Base-by-base conservation (phyloP, 2,797 vertebrate species). In the Acrossocheilus fasciatus region DNA sequence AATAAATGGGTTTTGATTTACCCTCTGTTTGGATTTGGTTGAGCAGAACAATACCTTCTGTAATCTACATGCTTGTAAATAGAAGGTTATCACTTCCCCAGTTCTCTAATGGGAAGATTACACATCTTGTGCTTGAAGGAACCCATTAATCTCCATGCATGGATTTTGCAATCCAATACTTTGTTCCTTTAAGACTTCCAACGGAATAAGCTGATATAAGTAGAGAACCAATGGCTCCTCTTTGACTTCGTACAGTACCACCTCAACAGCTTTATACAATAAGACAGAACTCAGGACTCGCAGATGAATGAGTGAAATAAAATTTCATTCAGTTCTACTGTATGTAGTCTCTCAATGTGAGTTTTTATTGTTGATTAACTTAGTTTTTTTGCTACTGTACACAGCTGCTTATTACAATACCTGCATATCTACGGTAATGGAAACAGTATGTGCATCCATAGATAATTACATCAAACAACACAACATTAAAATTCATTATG, bases 31-130 rank as follows among this genome's bases (percentile, higher is more conserved):
- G 41, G 75, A 36, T 87, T 85, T 79, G 84, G 81, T 87, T 81
- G 23, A 75, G 72, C 66, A 45, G 39, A 83, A 87, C 76, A 85
- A 88, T 45, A 79, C 79, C 64, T 84, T 11, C n/a, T 81, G 83
- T 82, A 74, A 87, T 85, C 87, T 64, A 20, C 73, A 84, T 82
- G 68, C 78, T 76, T 86, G 81, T 87, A 88, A 89, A 90, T 83
- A 90, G 45, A 41, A 62, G 69, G 64, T 81, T 89, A 84, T 73
- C 86, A 73, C 72, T 59, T 84, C 15, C 12, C 47, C 23, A 39
- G 74, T 76, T 64, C 57, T 10, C n/a, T 41, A 59, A 69, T 34
- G 59, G 36, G 20, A 68, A 85, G 68, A 83, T 82, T 39, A 70
- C 41, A 64, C 52, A 72, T 86, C 76, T 57, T 76, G 30, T 17